A percentile compares a stretch with the other conserved stretches of the same genome.
These are phyloP conservation scores for Nowickia ferox DNA, from an alignment of 2,888 invertebrate species.

Conservation along the genomic window DNA sequence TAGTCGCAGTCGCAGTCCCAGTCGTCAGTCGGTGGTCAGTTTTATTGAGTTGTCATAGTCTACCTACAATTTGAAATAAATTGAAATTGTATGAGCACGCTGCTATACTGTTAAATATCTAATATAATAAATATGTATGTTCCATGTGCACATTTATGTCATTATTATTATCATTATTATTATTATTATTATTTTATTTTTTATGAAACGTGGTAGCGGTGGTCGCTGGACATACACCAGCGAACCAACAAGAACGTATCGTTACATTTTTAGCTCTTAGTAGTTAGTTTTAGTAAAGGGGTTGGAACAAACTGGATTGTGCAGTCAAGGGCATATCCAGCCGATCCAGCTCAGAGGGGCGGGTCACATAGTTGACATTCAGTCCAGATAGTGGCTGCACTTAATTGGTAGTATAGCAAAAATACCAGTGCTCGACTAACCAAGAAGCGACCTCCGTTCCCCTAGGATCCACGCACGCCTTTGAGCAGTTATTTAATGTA, in stretches of 20 bases:
- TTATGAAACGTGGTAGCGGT: slow-evolving; percentile 74
- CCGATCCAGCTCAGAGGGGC: too few species aligned
- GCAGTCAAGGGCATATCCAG: too few species aligned
- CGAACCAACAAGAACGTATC: background rate
- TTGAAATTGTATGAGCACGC: slow-evolving; percentile 20
- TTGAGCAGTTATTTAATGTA: too few species aligned
- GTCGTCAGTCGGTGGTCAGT: slow-evolving; percentile 11
- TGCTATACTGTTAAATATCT: slow-evolving; percentile 16
- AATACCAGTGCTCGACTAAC: too few species aligned
- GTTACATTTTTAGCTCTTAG: too few species aligned
- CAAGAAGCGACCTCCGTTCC: too few species aligned
- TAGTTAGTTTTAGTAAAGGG: too few species aligned
- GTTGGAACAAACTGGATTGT: too few species aligned
- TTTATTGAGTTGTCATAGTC: slow-evolving; percentile 29
- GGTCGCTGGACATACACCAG: slow-evolving; percentile 70
- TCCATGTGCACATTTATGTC: background rate
- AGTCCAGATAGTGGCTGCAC: too few species aligned
- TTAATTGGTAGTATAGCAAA: too few species aligned
- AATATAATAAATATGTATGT: slow-evolving; percentile 4
- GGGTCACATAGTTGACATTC: too few species aligned
- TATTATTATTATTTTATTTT: slow-evolving; percentile 40
- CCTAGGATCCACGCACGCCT: too few species aligned
- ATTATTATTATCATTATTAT: slow-evolving; percentile 35
- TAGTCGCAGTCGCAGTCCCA: background rate
- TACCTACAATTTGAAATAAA: slow-evolving; percentile 60